Conservation (phyloP, 2,888 invertebrate species). For the Limnephilus marmoratus region DNA sequence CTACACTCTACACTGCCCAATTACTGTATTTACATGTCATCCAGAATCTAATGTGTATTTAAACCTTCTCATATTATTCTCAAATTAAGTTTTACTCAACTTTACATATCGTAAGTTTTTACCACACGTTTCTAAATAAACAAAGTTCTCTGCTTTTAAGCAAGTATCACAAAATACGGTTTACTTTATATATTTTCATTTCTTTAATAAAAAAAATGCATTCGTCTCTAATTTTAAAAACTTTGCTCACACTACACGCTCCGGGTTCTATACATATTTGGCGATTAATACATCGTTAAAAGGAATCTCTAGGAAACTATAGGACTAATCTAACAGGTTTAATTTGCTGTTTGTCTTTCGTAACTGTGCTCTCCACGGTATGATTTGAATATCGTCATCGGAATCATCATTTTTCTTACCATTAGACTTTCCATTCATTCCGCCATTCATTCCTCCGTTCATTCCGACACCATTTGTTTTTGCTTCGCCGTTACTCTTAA, state of each 20-base stretch:
- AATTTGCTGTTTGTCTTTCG: constrained; percentile 94
- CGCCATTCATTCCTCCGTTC: constrained; percentile 51
- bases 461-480: constrained; percentile 50
- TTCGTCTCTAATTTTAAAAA: not conserved
- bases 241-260: not conserved
- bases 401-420: constrained; percentile 74
- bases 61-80: not conserved
- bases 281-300: constrained; percentile 2
- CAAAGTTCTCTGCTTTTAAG: not conserved
- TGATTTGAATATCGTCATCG: constrained; percentile 83
- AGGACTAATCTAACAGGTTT: constrained; percentile 82
- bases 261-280: constrained; percentile 20
- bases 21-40: not conserved
- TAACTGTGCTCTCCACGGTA: constrained; percentile 93
- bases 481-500: constrained; percentile 48
- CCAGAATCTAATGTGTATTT: not conserved
- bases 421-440: constrained; percentile 69
- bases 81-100: not conserved
- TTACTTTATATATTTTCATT: not conserved
- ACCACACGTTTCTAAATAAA: not conserved
- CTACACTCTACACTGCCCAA: not conserved
- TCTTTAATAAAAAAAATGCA: not conserved
- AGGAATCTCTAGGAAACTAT: constrained; percentile 8
- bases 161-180: not conserved
- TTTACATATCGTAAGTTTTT: not conserved